A percentile compares a stretch with the other conserved stretches of the same genome.
phyloP scores from a whole-genome alignment of 2,888 invertebrate genomes.

The Pandemis heparana region DNA sequence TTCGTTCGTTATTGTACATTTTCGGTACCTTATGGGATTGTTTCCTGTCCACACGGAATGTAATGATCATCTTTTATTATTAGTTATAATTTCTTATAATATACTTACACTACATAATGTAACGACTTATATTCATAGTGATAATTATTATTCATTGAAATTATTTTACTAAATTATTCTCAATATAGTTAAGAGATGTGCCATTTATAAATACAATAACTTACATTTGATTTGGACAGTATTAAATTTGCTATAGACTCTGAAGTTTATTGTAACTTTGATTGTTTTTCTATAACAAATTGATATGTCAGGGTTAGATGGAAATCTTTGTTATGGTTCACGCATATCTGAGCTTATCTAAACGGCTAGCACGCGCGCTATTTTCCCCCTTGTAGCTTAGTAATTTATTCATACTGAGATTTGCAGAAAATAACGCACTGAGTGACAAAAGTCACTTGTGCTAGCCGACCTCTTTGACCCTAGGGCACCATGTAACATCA shows the following conservation, averaged over 20 bases:
- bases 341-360: background rate
- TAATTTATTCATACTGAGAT: background rate
- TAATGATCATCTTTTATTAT: constrained; percentile 68
- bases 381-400: background rate
- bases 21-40: constrained; percentile 83
- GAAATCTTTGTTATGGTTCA: background rate
- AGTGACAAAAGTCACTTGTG: background rate
- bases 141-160: constrained; percentile 48
- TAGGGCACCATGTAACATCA: constrained; percentile 23
- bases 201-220: constrained; percentile 68
- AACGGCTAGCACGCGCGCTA: background rate
- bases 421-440: background rate
- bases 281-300: background rate
- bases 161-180: constrained; percentile 68
- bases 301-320: background rate
- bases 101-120: constrained; percentile 55
- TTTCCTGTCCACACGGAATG: constrained; percentile 80
- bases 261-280: constrained; percentile 21
- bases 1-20: constrained; percentile 57
- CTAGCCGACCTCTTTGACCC: background rate
- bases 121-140: constrained; percentile 47
- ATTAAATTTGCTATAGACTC: constrained; percentile 47
- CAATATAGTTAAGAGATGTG: constrained; percentile 68
- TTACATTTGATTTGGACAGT: constrained; percentile 44
- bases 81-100: constrained; percentile 65